Conservation (phyloP, 1,140 invertebrate species). For the Potamilus streckersoni region DNA sequence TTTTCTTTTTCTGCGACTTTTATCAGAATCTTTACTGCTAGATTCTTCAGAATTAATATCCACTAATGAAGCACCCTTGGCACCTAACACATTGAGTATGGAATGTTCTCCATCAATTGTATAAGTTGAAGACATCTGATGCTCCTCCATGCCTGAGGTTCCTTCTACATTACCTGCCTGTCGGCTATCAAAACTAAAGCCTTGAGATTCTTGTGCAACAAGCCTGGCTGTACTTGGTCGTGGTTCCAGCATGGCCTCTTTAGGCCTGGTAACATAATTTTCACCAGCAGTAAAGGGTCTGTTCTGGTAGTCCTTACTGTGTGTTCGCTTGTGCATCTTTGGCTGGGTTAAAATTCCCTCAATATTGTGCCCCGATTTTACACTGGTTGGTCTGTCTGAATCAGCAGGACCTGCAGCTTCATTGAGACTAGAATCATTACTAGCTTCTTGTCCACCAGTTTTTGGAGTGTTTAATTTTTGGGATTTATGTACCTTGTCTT, state of each 20-base stretch:
- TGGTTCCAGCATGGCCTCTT: slow-evolving; percentile 25
- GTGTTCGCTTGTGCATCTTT: slow-evolving; percentile 36
- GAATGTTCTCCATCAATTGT: slow-evolving; percentile 32
- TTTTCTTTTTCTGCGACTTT: slow-evolving; percentile 36
- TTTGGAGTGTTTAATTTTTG: slow-evolving; percentile 34
- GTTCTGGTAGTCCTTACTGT: slow-evolving; percentile 33
- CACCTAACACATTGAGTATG: slow-evolving; percentile 21
- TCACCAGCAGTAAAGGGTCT: slow-evolving; percentile 4
- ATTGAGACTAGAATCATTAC: slow-evolving; percentile 12
- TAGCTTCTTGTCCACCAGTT: slow-evolving; percentile 15
- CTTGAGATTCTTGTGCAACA: slow-evolving; percentile 25
- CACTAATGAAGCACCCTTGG: slow-evolving; percentile 14
- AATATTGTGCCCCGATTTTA: slow-evolving; percentile 20
- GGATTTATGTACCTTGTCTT: slow-evolving; percentile 32
- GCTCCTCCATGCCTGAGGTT: slow-evolving; percentile 1
- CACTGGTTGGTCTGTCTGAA: slow-evolving; percentile 6
- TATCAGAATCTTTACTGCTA: slow-evolving; percentile 14
- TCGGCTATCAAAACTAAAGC: slow-evolving; percentile 27
- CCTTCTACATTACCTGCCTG: slow-evolving; percentile 13
- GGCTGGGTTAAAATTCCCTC: slow-evolving; percentile 37
- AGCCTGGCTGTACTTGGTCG: slow-evolving; percentile 16
- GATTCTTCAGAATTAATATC: slow-evolving; percentile 16
- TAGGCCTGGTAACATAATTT: slow-evolving; percentile 13
- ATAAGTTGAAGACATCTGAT: slow-evolving; percentile 28
- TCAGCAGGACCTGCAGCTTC: neutral